Percentiles rank a stretch among this genome's conserved stretches.
Conservation (phyloP, 2,113 vertebrate species). For the Tretioscincus oriximinensis region DNA sequence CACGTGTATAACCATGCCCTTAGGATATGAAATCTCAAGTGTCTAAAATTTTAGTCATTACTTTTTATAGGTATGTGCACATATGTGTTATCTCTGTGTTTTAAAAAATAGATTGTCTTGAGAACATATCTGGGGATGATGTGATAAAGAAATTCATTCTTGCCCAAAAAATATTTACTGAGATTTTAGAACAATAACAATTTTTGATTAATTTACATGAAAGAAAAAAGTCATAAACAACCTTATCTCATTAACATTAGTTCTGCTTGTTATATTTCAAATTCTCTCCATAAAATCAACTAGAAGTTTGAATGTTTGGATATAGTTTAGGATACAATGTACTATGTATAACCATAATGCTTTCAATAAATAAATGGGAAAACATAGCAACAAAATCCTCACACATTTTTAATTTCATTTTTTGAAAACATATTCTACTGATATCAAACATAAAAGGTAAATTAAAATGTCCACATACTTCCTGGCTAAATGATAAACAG, state of each 20-base stretch:
- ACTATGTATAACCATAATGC: background rate
- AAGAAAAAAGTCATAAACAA: background rate
- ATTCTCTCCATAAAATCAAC: background rate
- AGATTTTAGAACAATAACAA: background rate
- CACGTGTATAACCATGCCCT: too few species aligned
- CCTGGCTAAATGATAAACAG: background rate
- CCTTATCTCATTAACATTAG: background rate
- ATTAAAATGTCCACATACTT: background rate
- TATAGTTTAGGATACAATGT: background rate
- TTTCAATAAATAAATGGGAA: background rate
- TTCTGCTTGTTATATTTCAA: background rate
- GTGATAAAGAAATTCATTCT: background rate
- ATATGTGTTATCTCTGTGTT: background rate
- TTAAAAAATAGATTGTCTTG: background rate
- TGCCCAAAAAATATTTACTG: background rate
- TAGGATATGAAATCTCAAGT: too few species aligned
- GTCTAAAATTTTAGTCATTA: too few species aligned
- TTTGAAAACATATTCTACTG: background rate
- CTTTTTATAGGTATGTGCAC: too few species aligned
- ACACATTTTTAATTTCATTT: background rate
- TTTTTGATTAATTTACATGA: background rate
- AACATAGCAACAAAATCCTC: background rate
- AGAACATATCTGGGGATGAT: background rate
- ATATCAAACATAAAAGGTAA: background rate
- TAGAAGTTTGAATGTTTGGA: background rate